These are phyloP conservation scores for Elymnias hypermnestra DNA, from an alignment of 1,140 invertebrate species.

Conservation along the genomic window DNA sequence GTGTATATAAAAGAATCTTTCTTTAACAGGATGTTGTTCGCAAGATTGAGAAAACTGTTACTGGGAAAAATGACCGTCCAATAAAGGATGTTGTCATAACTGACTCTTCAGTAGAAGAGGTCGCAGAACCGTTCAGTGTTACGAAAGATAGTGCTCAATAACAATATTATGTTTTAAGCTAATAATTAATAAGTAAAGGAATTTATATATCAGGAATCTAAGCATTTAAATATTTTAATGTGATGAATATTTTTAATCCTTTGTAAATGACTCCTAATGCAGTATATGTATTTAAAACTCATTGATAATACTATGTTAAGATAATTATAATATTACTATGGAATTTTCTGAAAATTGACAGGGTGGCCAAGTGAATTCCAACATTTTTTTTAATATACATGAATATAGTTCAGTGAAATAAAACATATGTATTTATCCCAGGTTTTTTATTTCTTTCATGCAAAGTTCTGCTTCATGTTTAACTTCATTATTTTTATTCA, in stretches of 20 bases:
- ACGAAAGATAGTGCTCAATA: constrained; percentile 85
- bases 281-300: neutral
- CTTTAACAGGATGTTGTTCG: constrained; percentile 84
- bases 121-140: constrained; percentile 88
- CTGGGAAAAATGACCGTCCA: constrained; percentile 87
- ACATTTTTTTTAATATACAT: neutral
- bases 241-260: too few species aligned
- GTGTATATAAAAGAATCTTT: too few species aligned
- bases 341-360: neutral
- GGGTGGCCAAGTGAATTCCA: neutral
- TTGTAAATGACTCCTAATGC: neutral
- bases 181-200: constrained; percentile 8
- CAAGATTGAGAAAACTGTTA: constrained; percentile 87
- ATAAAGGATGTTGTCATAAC: constrained; percentile 87
- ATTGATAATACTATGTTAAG: neutral
- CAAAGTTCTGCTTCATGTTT: constrained; percentile 83
- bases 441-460: constrained; percentile 78
- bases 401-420: constrained; percentile 19
- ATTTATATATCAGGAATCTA: neutral
- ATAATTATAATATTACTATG: neutral
- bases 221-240: neutral
- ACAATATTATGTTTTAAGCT: constrained; percentile 13
- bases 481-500: constrained; percentile 79
- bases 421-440: constrained; percentile 34
- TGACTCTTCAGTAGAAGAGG: constrained; percentile 82